Evolutionary conservation across 2,113 vertebrate genomes (phyloP).

Genomic region (Indicator maculatus): DNA sequence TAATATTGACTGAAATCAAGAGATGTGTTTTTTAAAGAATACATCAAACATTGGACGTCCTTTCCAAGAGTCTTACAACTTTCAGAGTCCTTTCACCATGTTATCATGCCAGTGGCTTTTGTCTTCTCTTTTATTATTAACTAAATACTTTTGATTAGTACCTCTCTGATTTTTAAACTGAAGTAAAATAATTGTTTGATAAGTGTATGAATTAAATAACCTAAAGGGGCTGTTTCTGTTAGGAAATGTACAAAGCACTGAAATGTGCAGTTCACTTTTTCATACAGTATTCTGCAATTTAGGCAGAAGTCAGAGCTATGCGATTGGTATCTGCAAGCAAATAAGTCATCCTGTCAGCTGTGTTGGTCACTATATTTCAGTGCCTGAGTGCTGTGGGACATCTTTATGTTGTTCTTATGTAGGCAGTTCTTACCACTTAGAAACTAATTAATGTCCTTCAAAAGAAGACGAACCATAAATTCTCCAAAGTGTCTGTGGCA

Average conservation of each 20-base stretch:
- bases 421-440: neutral
- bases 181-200: slow-evolving; percentile 54
- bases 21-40: slow-evolving; percentile 22
- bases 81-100: neutral
- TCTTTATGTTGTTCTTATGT: neutral
- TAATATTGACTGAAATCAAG: slow-evolving; percentile 49
- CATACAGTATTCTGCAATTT: neutral
- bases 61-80: neutral
- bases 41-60: slow-evolving; percentile 45
- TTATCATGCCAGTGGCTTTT: slow-evolving; percentile 30
- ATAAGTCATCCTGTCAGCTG: neutral
- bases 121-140: slow-evolving; percentile 63
- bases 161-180: slow-evolving; percentile 14
- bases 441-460: neutral
- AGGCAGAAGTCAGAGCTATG: neutral
- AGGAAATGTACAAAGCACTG: neutral
- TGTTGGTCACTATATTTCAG: neutral
- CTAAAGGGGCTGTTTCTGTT: neutral
- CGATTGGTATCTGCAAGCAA: neutral
- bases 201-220: slow-evolving; percentile 11
- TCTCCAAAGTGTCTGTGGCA: neutral
- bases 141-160: slow-evolving; percentile 32
- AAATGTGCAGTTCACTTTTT: neutral
- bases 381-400: neutral
- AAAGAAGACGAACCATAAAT: neutral